phyloP scores from a whole-genome alignment of 1,140 invertebrate species.

The Drosophila murphyi region DNA sequence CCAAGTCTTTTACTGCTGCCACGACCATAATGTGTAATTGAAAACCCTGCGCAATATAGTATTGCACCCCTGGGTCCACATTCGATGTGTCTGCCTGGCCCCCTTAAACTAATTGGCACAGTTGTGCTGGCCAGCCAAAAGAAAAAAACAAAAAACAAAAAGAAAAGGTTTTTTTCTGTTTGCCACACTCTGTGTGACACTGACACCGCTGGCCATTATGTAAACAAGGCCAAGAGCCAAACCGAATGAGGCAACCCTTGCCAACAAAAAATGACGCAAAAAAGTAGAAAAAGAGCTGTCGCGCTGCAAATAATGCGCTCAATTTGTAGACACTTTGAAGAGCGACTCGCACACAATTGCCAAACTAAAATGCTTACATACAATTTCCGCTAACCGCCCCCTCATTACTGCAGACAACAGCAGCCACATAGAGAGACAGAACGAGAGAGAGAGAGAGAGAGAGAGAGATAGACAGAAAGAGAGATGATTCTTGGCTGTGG shows the following conservation, averaged over 20 bases:
- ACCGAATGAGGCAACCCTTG: conserved; percentile 12
- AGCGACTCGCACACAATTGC: conserved; percentile 52
- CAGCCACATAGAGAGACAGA: neutral
- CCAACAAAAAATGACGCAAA: conserved; percentile 5
- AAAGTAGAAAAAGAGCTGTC: conserved; percentile 5
- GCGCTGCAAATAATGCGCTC: conserved; percentile 36
- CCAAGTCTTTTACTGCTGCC: conserved; percentile 60
- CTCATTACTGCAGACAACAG: conserved; percentile 4
- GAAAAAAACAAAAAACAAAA: neutral
- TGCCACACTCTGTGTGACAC: conserved; percentile 18
- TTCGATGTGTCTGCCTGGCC: conserved; percentile 12
- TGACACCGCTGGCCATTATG: conserved; percentile 46
- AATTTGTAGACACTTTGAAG: conserved; percentile 48
- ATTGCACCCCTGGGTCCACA: conserved; percentile 66
- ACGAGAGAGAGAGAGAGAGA: neutral
- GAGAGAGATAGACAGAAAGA: neutral
- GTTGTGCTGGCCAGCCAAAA: conserved; percentile 35
- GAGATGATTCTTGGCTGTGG: conserved; percentile 9
- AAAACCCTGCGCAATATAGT: conserved; percentile 72
- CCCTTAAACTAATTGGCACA: conserved; percentile 65
- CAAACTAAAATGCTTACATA: conserved; percentile 72
- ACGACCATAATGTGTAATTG: conserved; percentile 82
- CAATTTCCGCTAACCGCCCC: conserved; percentile 43
- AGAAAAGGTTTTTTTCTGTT: neutral
- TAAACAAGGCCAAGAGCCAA: conserved; percentile 42